Evolutionary conservation across 2,113 vertebrate genomes (phyloP), one percentile per base, ranked within the genome.

Genomic region (Tenebrosternarchus preto): DNA sequence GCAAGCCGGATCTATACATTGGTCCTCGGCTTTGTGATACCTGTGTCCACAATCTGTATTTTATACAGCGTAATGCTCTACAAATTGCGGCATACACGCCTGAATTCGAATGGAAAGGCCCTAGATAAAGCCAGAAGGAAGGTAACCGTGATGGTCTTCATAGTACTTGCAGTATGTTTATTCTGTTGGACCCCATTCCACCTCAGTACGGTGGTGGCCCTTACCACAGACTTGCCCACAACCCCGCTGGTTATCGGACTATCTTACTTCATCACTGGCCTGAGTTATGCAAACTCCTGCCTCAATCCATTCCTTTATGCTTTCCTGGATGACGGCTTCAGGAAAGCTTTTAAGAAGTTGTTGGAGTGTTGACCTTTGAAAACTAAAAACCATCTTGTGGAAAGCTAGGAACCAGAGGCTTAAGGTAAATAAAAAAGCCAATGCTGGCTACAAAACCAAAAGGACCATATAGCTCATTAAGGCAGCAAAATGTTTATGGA

Each of bases 151-250:
- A 93, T 93, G 90, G 93, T 94, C 74, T 92, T 93, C 77, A 85
- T 92, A 0, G 93, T 94, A 27, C 87, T 95, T 33, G 89, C 92
- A 0, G 88, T 91, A 67, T 93, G 92, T 16, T 92, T 95, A 33
- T 90, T 94, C 84, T 94, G 93, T 71, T 94, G 93, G 92, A 93
- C 88, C 0, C 94, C 92, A 3, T 94, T 92, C 83, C 93, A 94
- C 83, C 66, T 94, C 81, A 90, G 93, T 88, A 93, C 93, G 29
- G 78, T 93, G 0, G 90, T 94, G 80, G 91, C 92, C 17, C 87
- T 94, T 85, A 91, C 92, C 72, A 91, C 90, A 2, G 93, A 94
- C 83, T 83, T 93, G 66, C 91, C 91, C 11, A 91, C 93, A 77
- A 94, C 89, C 0, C 86, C 93, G 0, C 43, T 90, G 29, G 92